These are phyloP conservation scores for Cacoxenus indagator DNA, from an alignment of 2,888 invertebrate species.

Conservation along the genomic window DNA sequence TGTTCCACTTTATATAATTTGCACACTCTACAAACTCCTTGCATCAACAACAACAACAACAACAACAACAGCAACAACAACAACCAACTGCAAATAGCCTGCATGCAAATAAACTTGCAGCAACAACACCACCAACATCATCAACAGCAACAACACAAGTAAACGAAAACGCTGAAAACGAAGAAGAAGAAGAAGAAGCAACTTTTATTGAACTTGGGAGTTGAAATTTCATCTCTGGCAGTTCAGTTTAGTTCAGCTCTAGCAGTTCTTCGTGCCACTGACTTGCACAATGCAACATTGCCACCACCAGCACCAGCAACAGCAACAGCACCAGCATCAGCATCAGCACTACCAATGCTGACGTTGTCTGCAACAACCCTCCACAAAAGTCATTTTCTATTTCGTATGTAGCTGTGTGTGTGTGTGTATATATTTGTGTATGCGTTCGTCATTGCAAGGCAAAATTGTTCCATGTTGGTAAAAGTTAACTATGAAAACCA, in stretches of 20 bases:
- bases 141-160: slow-evolving; percentile 15
- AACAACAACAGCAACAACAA: slow-evolving; percentile 32
- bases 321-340: background rate
- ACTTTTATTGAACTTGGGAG: slow-evolving; percentile 65
- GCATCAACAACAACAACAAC: slow-evolving; percentile 32
- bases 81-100: slow-evolving; percentile 52
- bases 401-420: background rate
- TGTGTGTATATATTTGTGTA: background rate
- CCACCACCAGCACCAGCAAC: background rate
- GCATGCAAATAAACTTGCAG: slow-evolving; percentile 61
- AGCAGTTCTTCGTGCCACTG: background rate
- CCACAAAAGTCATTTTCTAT: slow-evolving; percentile 14
- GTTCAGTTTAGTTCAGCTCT: background rate
- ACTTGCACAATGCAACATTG: background rate
- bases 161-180: slow-evolving; percentile 36
- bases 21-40: slow-evolving; percentile 44
- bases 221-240: slow-evolving; percentile 39
- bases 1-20: slow-evolving; percentile 43
- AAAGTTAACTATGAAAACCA: slow-evolving; percentile 69
- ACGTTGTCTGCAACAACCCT: no score
- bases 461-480: slow-evolving; percentile 62
- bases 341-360: no score
- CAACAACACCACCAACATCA: slow-evolving; percentile 13
- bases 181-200: slow-evolving; percentile 30
- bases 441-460: slow-evolving; percentile 42